Evolutionary conservation across 2,888 invertebrate genomes (phyloP).

Genomic region (Creontiades dilutus): DNA sequence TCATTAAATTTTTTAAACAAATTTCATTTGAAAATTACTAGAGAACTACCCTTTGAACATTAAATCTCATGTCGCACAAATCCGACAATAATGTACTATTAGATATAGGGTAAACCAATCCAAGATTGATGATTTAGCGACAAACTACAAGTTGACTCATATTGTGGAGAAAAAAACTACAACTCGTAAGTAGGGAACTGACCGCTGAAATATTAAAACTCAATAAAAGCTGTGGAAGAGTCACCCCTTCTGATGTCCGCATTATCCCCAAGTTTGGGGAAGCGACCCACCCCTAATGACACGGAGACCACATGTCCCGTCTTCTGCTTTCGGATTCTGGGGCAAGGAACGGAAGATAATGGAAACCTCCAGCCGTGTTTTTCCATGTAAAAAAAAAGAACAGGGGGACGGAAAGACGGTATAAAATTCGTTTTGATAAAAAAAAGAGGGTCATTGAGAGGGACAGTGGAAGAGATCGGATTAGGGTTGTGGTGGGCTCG

Average conservation of each 20-base stretch:
- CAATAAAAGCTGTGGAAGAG: slow-evolving; percentile 37
- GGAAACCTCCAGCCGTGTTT: slow-evolving; percentile 11
- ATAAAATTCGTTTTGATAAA: not conserved
- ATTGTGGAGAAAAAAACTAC: not conserved
- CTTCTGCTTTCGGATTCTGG: slow-evolving; percentile 30
- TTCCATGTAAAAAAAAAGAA: not conserved
- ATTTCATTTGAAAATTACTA: too few relatives aligned
- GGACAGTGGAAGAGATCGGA: slow-evolving; percentile 3
- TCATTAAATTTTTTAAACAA: too few relatives aligned
- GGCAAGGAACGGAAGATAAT: slow-evolving; percentile 33
- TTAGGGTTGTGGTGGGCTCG: slow-evolving; percentile 14
- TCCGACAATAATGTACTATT: too few relatives aligned
- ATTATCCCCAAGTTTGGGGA: slow-evolving; percentile 9
- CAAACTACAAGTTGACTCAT: not conserved
- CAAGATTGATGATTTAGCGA: too few relatives aligned
- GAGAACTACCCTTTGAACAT: too few relatives aligned
- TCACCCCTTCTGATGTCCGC: slow-evolving; percentile 29
- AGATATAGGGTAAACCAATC: too few relatives aligned
- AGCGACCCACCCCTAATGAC: not conserved
- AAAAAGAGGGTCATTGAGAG: not conserved
- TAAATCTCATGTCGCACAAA: too few relatives aligned
- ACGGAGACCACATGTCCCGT: slow-evolving; percentile 26
- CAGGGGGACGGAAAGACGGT: not conserved
- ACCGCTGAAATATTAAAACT: slow-evolving; percentile 53
- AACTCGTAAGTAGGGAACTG: slow-evolving; percentile 8